Percentiles rank a stretch among this genome's conserved stretches.
These are phyloP conservation scores for Nephrotoma flavescens DNA, from an alignment of 2,888 invertebrate species.

Conservation along the genomic window DNA sequence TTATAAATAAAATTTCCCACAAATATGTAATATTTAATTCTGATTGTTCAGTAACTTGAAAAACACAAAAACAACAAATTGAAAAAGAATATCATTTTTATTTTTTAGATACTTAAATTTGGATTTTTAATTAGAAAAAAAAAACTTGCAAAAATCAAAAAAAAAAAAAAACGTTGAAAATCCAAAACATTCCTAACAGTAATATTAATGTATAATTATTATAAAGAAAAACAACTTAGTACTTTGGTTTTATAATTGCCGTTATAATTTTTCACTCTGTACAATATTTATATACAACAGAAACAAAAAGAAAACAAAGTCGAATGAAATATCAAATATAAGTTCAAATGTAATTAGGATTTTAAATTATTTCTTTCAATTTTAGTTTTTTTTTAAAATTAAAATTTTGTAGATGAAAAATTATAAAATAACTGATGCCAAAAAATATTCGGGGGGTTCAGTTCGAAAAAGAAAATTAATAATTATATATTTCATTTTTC, in stretches of 20 bases:
- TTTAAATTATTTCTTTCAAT: background rate
- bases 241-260: background rate
- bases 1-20: background rate
- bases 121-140: background rate
- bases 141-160: background rate
- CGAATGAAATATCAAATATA: background rate
- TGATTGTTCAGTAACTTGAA: background rate
- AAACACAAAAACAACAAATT: background rate
- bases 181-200: conserved; percentile 3
- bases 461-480: background rate
- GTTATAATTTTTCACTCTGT: background rate
- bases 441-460: background rate
- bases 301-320: background rate
- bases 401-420: background rate
- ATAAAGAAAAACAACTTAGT: background rate
- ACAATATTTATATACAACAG: background rate
- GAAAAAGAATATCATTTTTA: background rate
- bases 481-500: background rate
- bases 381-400: background rate
- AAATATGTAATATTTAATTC: background rate
- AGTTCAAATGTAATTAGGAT: background rate
- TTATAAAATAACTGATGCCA: background rate
- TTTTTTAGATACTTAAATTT: conserved; percentile 4
- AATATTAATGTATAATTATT: background rate
- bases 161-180: background rate